Evolutionary conservation across 2,797 vertebrate species (phyloP).

Genomic region (Erpetoichthys calabaricus): DNA sequence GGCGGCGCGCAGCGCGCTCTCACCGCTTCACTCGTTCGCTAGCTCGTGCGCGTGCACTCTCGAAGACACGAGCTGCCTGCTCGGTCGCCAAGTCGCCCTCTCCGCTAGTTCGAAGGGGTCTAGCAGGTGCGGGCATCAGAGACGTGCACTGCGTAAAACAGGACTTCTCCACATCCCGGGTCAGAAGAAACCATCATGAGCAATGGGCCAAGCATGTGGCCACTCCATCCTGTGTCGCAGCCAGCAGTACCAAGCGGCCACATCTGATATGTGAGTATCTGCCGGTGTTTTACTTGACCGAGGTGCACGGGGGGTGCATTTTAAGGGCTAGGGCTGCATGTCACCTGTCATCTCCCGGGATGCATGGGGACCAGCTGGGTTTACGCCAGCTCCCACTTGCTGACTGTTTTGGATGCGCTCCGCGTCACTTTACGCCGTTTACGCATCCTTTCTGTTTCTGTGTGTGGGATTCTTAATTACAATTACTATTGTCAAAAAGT

Average conservation of each 20-base stretch:
- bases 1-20: conserved; percentile 7
- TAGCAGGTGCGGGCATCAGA: conserved; percentile 4
- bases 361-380: too few species aligned
- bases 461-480: too few species aligned
- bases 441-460: too few species aligned
- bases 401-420: too few species aligned
- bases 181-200: conserved; percentile 63
- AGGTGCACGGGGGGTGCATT: too few species aligned
- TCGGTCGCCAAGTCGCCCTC: conserved; percentile 3
- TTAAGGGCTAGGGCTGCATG: too few species aligned
- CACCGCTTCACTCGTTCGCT: conserved; percentile 24
- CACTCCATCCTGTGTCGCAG: conserved; percentile 93
- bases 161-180: conserved; percentile 21
- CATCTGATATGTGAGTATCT: conserved; percentile 67
- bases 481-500: too few species aligned
- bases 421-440: too few species aligned
- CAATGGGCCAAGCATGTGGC: conserved; percentile 92
- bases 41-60: conserved; percentile 3
- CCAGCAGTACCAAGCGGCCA: conserved; percentile 65
- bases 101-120: conserved; percentile 1
- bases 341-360: too few species aligned
- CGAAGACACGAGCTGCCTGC: neutral
- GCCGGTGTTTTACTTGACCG: too few species aligned
- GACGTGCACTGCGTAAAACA: conserved; percentile 6
- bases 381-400: too few species aligned